Conservation (phyloP, 2,797 vertebrate genomes). For the Sebastolobus alascanus region DNA sequence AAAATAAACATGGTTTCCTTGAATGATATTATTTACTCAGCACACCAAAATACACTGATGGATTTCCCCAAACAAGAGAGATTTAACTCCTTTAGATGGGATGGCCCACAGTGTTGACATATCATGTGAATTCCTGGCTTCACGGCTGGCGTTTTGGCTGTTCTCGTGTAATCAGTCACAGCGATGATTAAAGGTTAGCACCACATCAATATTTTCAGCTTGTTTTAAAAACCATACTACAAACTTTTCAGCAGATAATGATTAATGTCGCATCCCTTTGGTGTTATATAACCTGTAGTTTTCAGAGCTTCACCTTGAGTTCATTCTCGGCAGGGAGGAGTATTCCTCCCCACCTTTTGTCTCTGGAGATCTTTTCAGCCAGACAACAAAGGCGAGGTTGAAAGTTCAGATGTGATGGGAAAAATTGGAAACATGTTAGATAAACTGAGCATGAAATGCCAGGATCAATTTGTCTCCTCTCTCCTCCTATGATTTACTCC, state of each 20-base stretch:
- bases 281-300: constrained; percentile 67
- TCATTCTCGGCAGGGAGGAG: constrained; percentile 41
- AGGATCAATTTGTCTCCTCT: constrained; percentile 32
- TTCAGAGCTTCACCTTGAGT: constrained; percentile 51
- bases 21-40: constrained; percentile 36
- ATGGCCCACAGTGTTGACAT: constrained; percentile 41
- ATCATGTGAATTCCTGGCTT: constrained; percentile 54
- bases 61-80: constrained; percentile 44
- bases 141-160: constrained; percentile 27
- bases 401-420: constrained; percentile 66
- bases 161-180: constrained; percentile 65
- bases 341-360: constrained; percentile 50
- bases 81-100: constrained; percentile 39
- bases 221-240: constrained; percentile 50
- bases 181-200: constrained; percentile 61
- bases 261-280: constrained; percentile 60
- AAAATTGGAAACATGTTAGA: constrained; percentile 52
- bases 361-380: constrained; percentile 52
- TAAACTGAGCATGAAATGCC: constrained; percentile 49
- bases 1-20: constrained; percentile 57
- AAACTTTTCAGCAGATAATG: constrained; percentile 58
- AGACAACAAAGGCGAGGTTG: constrained; percentile 53
- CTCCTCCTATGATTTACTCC: constrained; percentile 4
- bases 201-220: constrained; percentile 56
- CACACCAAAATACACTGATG: constrained; percentile 43